Conservation (phyloP, 2,113 vertebrate species). For the Oophaga pumilio region DNA sequence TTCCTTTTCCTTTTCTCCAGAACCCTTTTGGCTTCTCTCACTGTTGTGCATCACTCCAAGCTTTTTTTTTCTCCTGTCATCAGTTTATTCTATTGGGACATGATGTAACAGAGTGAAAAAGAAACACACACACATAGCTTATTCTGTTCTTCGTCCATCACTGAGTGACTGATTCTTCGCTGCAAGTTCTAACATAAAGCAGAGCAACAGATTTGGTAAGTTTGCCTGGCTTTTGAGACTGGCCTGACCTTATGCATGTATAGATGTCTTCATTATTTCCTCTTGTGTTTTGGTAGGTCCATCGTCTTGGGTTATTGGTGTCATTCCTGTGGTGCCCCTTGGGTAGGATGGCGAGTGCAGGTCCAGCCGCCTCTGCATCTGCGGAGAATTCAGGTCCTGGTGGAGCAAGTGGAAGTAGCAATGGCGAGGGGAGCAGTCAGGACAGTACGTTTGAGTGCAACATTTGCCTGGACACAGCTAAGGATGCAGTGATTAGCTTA, state of each 20-base stretch:
- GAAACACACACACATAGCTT: conserved; percentile 59
- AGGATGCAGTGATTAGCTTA: conserved; percentile 97
- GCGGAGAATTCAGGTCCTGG: conserved; percentile 78
- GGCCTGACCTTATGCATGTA: background rate
- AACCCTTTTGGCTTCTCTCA: background rate
- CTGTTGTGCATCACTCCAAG: background rate
- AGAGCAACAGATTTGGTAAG: conserved; percentile 55
- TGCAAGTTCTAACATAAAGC: conserved; percentile 37
- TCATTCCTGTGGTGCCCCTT: background rate
- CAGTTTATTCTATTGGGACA: conserved; percentile 61
- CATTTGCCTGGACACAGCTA: conserved; percentile 97
- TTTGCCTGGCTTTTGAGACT: background rate
- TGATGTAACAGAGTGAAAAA: conserved; percentile 80
- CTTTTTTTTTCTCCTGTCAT: conserved; percentile 17
- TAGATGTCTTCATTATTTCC: background rate
- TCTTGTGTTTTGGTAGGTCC: conserved; percentile 2
- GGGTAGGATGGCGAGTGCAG: conserved; percentile 85
- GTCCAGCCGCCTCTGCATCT: conserved; percentile 71
- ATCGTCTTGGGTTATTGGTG: conserved; percentile 5
- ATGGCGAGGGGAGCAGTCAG: conserved; percentile 79
- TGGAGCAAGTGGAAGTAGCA: conserved; percentile 76
- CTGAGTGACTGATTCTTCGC: background rate
- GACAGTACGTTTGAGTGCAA: conserved; percentile 99
- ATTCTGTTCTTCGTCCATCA: conserved; percentile 45
- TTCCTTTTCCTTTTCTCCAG: background rate